These are phyloP conservation scores for Sclerodermus sp. DNA, from an alignment of 2,888 invertebrate species.

Conservation along the genomic window DNA sequence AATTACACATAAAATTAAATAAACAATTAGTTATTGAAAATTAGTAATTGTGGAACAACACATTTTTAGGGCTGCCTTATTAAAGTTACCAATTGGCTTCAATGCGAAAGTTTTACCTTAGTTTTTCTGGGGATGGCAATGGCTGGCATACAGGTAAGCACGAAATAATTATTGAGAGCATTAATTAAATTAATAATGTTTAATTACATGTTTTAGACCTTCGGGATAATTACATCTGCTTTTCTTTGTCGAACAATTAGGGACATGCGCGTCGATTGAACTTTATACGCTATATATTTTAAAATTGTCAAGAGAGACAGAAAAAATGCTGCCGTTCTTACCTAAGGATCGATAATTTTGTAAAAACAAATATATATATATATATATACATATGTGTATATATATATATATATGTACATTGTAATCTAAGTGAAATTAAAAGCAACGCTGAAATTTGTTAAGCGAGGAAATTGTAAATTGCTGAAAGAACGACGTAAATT, in stretches of 20 bases:
- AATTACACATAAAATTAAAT: too few species aligned
- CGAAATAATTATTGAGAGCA: background rate
- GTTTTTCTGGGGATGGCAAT: constrained; percentile 56
- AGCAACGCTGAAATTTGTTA: too few species aligned
- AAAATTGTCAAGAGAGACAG: background rate
- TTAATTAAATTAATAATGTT: constrained; percentile 5
- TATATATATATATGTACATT: too few species aligned
- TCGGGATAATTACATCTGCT: constrained; percentile 46
- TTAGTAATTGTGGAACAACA: background rate
- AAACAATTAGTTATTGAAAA: too few species aligned
- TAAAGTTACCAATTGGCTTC: constrained; percentile 56
- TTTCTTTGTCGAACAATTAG: constrained; percentile 43
- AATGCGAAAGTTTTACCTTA: constrained; percentile 55
- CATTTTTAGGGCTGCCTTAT: constrained; percentile 57
- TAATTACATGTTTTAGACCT: constrained; percentile 30
- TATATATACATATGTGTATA: too few species aligned
- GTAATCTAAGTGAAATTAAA: too few species aligned
- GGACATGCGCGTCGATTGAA: constrained; percentile 35
- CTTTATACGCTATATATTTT: background rate
- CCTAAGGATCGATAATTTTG: too few species aligned
- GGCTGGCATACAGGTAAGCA: constrained; percentile 46
- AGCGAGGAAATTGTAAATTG: too few species aligned
- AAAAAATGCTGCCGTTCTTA: background rate
- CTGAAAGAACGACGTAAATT: too few species aligned
- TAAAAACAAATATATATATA: too few species aligned